A percentile compares a stretch with the other conserved stretches of the same genome.
These are phyloP conservation scores for Myotis myotis DNA, from an alignment of 2,797 vertebrate genomes.

Conservation along the genomic window DNA sequence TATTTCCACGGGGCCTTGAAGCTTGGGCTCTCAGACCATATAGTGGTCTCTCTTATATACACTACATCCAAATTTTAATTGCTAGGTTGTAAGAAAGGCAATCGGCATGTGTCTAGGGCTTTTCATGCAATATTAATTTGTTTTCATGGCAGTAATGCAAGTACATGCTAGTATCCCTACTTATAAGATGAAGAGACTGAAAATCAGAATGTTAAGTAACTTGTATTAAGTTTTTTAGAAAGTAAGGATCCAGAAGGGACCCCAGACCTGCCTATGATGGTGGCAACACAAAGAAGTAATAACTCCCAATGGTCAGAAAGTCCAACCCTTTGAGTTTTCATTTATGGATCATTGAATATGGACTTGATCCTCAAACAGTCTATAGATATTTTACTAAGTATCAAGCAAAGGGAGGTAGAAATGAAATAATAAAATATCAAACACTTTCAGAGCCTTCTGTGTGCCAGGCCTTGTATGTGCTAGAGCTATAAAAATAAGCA, in stretches of 20 bases:
- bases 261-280: neutral
- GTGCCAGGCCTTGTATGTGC: neutral
- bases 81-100: constrained; percentile 44
- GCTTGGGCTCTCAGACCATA: constrained; percentile 40
- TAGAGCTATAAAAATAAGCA: neutral
- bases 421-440: neutral
- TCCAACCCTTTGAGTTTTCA: neutral
- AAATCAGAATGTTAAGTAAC: constrained; percentile 36
- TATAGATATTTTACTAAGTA: too few species aligned
- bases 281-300: neutral
- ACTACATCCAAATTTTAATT: constrained; percentile 44
- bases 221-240: neutral
- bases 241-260: neutral
- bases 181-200: constrained; percentile 22
- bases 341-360: neutral
- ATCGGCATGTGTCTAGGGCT: neutral
- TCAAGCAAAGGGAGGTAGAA: too few species aligned
- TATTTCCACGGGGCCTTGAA: constrained; percentile 49
- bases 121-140: neutral
- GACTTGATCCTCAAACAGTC: neutral
- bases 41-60: neutral
- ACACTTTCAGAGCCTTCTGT: neutral
- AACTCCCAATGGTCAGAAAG: neutral
- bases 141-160: constrained; percentile 15
- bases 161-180: neutral